Evolutionary conservation across 1,140 invertebrate species (phyloP).

Genomic region (Papilio helenus): DNA sequence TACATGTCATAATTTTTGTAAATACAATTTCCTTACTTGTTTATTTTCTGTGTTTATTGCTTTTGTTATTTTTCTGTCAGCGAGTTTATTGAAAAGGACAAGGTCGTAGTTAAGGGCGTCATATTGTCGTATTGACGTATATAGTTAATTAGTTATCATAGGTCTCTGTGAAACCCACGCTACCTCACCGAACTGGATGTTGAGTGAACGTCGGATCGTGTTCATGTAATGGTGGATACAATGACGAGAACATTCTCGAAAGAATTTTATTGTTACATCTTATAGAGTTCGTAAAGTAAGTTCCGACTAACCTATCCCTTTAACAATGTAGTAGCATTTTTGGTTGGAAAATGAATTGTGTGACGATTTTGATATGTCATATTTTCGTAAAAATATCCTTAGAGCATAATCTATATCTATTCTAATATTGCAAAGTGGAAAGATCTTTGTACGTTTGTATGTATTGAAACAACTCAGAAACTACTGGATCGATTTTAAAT

Average conservation of each 20-base stretch:
- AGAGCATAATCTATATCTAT: no score
- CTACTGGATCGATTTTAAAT: no score
- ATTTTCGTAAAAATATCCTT: no score
- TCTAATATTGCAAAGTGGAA: no score
- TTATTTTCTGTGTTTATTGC: neutral
- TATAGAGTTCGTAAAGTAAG: neutral
- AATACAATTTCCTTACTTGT: slow-evolving; percentile 8
- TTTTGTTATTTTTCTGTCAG: slow-evolving; percentile 26
- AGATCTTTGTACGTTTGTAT: no score
- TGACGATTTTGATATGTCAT: no score
- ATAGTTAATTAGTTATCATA: slow-evolving; percentile 24
- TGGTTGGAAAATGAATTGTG: no score
- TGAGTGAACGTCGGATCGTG: slow-evolving; percentile 13
- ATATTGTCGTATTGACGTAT: slow-evolving; percentile 26
- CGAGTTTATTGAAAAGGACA: slow-evolving; percentile 36
- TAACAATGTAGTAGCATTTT: no score
- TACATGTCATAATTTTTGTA: neutral
- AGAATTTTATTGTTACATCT: neutral
- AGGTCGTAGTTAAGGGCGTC: slow-evolving; percentile 37
- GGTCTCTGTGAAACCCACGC: slow-evolving; percentile 13
- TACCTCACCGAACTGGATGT: neutral
- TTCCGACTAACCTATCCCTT: no score
- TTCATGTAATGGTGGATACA: neutral
- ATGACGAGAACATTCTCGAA: slow-evolving; percentile 9
- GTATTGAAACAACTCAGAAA: no score